Evolutionary conservation across 2,888 invertebrate species (phyloP).

Genomic region (Pegoplata infirma): DNA sequence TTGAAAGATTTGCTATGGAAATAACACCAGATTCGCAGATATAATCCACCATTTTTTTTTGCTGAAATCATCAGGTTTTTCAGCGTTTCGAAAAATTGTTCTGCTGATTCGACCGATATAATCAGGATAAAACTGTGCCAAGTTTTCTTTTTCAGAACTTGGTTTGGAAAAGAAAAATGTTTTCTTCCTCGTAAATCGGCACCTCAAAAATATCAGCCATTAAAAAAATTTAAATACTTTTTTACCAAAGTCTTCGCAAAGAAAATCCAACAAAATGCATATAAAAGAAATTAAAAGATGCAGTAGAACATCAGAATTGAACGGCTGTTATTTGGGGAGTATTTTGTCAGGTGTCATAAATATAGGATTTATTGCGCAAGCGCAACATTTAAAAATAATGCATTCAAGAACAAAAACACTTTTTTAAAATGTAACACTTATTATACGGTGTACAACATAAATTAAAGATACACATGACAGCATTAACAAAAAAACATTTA

Average conservation of each 20-base stretch:
- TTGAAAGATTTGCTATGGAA: no score
- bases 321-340: slow-evolving; percentile 62
- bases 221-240: no score
- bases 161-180: no score
- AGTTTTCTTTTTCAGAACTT: no score
- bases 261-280: background rate
- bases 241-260: background rate
- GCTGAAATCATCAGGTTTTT: no score
- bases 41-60: no score
- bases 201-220: no score
- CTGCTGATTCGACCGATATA: no score
- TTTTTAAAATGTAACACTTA: slow-evolving; percentile 59
- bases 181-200: no score
- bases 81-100: no score
- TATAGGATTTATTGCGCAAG: slow-evolving; percentile 75
- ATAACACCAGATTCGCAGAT: no score
- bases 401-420: slow-evolving; percentile 12
- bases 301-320: slow-evolving; percentile 13
- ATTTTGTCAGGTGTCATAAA: slow-evolving; percentile 77
- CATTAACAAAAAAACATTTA: background rate
- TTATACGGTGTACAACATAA: slow-evolving; percentile 58
- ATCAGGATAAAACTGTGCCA: no score
- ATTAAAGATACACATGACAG: slow-evolving; percentile 59
- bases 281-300: slow-evolving; percentile 3
- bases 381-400: slow-evolving; percentile 64